phyloP scores from a whole-genome alignment of 2,113 vertebrate species.

The Corythornis madagascariensis region DNA sequence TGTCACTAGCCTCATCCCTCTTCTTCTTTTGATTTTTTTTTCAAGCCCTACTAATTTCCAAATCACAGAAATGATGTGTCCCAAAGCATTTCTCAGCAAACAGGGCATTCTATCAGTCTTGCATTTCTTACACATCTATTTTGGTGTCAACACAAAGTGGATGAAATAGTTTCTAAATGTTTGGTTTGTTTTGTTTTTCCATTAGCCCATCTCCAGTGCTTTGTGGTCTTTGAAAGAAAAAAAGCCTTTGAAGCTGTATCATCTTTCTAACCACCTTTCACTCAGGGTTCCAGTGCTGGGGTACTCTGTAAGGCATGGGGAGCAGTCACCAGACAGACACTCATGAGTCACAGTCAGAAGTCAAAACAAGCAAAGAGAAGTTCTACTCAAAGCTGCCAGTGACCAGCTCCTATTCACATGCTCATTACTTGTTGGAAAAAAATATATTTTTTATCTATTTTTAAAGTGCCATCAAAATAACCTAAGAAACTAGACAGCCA shows the following conservation, averaged over 20 bases:
- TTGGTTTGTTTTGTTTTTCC: not conserved
- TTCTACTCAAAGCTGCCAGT: not conserved
- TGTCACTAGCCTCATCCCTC: not conserved
- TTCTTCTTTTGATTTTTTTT: not conserved
- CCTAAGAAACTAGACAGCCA: not conserved
- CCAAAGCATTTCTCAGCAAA: not conserved
- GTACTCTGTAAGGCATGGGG: not conserved
- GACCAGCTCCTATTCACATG: not conserved
- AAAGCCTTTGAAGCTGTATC: not conserved
- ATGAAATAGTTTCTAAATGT: not conserved
- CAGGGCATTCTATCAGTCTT: not conserved
- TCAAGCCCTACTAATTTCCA: not conserved
- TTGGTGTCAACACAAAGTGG: not conserved
- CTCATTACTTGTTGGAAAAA: not conserved
- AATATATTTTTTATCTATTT: not conserved
- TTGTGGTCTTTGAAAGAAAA: not conserved
- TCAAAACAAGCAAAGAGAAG: not conserved
- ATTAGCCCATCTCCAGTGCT: not conserved
- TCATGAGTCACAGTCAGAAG: accelerated
- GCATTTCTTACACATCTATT: not conserved
- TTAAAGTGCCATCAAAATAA: not conserved
- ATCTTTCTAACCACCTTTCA: not conserved
- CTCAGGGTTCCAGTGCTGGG: not conserved
- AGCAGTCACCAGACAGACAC: accelerated
- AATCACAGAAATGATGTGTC: not conserved